Evolutionary conservation across 2,797 vertebrate genomes (phyloP), one percentile per base, ranked within the genome.

Genomic region (Rhinella marina): DNA sequence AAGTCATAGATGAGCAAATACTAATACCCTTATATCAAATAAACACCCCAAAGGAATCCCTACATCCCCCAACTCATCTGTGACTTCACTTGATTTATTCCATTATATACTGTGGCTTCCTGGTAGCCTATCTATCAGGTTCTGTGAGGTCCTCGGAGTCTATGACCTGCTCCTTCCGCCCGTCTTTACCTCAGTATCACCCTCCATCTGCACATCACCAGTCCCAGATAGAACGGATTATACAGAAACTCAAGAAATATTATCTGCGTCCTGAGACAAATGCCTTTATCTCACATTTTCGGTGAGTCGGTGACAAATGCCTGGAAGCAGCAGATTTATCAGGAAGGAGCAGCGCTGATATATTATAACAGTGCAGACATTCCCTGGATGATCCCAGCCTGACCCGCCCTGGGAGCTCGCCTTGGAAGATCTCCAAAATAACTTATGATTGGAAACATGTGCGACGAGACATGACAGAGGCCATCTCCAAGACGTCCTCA

Each of bases 361-460:
- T 61, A 57, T 41, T 75, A 59, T 25, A 32, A 41, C 32, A 25
- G 52, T 56, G 68, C 56, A 70, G 82, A 84, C 77, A 81, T 62
- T 81, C 79, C 48, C 57, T 64, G 79, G 79, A 54, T 52, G 56
- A 91, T 90, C 84, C 86, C 90, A 86, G 79, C 90, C 87, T 92
- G 81, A 19, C 90, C 90, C 89, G 76, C 64, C 90, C 87, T 21
- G 70, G 84, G 88, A 90, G 90, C 61, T 79, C 87, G 90, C 91
- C 90, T 57, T 52, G 92, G 90, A 89, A 91, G 81, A 86, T 72
- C 90, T 91, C 93, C 92, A 93, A 90, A 52, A 90, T 76, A 89
- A 91, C 89, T 91, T 91, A 29, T 93, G 93, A 93, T 90, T 90
- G 92, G 88, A 91, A 92, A 81, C 92, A 94, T 91, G 81, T 93